Evolutionary conservation across 2,797 vertebrate genomes (phyloP), one percentile per base, ranked within the genome.

Genomic region (Oceanodroma leucorhoa): DNA sequence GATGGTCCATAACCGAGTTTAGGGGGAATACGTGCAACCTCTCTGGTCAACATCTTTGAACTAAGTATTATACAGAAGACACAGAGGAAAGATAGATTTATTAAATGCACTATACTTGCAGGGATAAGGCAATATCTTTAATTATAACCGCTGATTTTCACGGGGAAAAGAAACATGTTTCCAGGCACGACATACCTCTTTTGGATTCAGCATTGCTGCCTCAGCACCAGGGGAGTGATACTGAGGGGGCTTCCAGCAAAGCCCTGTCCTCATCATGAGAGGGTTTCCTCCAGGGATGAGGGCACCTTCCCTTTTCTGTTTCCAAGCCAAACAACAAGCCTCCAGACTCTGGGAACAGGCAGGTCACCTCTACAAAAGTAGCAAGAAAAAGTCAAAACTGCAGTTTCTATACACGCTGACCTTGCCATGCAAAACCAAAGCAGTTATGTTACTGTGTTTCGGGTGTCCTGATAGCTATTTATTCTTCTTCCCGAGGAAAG

Each of bases 221-320:
- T 71, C 48, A 36, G 62, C 36, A 55, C 17, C 30, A 53, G 26
- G 23, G 23, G 7, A 43, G 30, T 9, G 27, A 64, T 43, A 48
- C 22, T 51, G 19, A 14, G 36, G 15, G 9, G 6, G 7, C 40
- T 84, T 76, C 45, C 41, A 83, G 41, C 12, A 83, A 75, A 78
- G 26, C 23, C 1, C 4, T 1, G 2, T 43, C 54, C 51, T 41
- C 34, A 7, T 40, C 12, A 27, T 3, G 30, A 76, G 19, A 26
- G 14, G 15, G 14, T 34, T 70, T 70, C 12, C 34, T 14, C 6
- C 0, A 0, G 40, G 21, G 5, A 21, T 2, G 3, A 14, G n/a
- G 6, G 2, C 23, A 64, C 16, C 2, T 38, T 88, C 53, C 18
- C 14, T 10, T 73, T 90, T 26, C 32, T 82, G 10, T 82, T 82